These are phyloP conservation scores for Ascaphus truei DNA, from an alignment of 2,113 vertebrate genomes.

Conservation along the genomic window DNA sequence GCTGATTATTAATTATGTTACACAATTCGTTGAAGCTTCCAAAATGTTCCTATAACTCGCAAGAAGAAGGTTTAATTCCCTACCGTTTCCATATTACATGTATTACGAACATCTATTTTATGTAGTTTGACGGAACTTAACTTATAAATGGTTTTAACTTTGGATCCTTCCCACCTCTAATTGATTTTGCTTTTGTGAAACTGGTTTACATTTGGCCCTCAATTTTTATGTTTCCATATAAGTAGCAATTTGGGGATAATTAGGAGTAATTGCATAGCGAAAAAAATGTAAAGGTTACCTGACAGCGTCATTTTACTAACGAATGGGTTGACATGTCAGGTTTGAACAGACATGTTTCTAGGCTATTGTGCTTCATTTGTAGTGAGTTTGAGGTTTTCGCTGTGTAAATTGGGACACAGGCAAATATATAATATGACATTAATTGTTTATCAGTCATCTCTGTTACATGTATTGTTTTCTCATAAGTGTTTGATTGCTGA, in stretches of 20 bases:
- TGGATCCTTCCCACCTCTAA: slow-evolving; percentile 5
- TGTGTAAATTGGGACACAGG: slow-evolving; percentile 81
- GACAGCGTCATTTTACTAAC: slow-evolving; percentile 52
- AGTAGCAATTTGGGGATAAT: slow-evolving; percentile 50
- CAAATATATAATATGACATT: slow-evolving; percentile 87
- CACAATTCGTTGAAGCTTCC: too few species aligned
- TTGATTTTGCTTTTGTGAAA: not conserved
- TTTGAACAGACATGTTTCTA: slow-evolving; percentile 72
- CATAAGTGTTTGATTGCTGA: slow-evolving; percentile 66
- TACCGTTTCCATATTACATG: too few species aligned
- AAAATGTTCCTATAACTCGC: too few species aligned
- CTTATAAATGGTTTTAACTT: too few species aligned
- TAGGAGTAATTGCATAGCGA: slow-evolving; percentile 41
- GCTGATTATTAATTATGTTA: too few species aligned
- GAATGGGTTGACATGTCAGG: slow-evolving; percentile 62
- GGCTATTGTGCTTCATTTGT: slow-evolving; percentile 59
- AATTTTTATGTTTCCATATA: slow-evolving; percentile 46
- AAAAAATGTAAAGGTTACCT: slow-evolving; percentile 57
- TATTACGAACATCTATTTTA: too few species aligned
- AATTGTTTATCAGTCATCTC: slow-evolving; percentile 82
- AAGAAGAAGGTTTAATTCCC: too few species aligned
- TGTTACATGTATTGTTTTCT: slow-evolving; percentile 75
- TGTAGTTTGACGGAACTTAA: too few species aligned
- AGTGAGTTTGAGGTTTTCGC: slow-evolving; percentile 89
- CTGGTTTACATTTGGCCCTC: not conserved